A percentile compares a stretch with the other conserved stretches of the same genome.
phyloP scores from a whole-genome alignment of 37 sponge, comb jelly and placozoan genomes.

The Halichondria panicea region DNA sequence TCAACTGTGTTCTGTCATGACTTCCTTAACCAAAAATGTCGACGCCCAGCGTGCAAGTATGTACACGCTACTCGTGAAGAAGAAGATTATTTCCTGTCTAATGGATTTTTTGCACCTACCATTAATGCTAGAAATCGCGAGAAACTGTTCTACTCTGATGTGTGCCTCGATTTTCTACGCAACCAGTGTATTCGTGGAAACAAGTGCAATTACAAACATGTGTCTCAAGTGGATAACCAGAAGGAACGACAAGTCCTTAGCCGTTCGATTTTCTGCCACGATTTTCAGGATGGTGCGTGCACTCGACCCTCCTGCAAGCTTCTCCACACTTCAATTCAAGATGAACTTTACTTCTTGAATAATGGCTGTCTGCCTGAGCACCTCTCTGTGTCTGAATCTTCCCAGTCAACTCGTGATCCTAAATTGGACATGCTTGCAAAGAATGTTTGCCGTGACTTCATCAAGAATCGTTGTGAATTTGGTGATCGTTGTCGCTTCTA shows the following conservation, averaged over 20 bases:
- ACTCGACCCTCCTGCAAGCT: slow-evolving; percentile 49
- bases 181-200: slow-evolving; percentile 56
- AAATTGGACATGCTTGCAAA: slow-evolving; percentile 20
- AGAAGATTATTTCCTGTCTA: slow-evolving; percentile 38
- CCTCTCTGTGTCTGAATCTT: slow-evolving; percentile 1
- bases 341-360: slow-evolving; percentile 58
- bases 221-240: slow-evolving; percentile 14
- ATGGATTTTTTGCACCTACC: slow-evolving; percentile 45
- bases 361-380: slow-evolving; percentile 40
- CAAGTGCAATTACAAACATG: slow-evolving; percentile 50
- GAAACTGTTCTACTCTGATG: slow-evolving; percentile 55
- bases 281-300: slow-evolving; percentile 51
- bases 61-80: slow-evolving; percentile 48
- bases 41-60: slow-evolving; percentile 47
- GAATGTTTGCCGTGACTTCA: slow-evolving; percentile 64
- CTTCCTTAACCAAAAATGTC: slow-evolving; percentile 44
- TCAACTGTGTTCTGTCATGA: slow-evolving; percentile 63
- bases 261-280: slow-evolving; percentile 67
- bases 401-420: neutral
- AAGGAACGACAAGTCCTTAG: slow-evolving; percentile 48
- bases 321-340: slow-evolving; percentile 37
- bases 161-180: slow-evolving; percentile 55
- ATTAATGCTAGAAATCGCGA: slow-evolving; percentile 43
- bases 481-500: slow-evolving; percentile 46
- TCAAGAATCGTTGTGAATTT: slow-evolving; percentile 46